Conservation (phyloP, 1,140 invertebrate species). For the Neelides sp. region DNA sequence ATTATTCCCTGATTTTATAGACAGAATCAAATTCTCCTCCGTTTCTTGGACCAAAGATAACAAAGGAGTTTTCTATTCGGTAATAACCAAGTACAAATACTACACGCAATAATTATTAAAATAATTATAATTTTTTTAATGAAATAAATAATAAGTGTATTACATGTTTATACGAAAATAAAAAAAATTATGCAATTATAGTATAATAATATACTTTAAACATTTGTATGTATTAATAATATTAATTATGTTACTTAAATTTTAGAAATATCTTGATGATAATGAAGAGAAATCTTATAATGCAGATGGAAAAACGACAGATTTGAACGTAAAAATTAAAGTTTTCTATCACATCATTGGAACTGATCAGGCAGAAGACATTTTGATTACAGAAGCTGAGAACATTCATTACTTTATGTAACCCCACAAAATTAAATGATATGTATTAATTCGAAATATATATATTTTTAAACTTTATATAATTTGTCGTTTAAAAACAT, state of each 20-base stretch:
- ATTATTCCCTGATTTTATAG: slow-evolving; percentile 73
- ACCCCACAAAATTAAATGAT: background rate
- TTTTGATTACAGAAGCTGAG: slow-evolving; percentile 74
- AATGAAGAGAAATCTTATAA: slow-evolving; percentile 51
- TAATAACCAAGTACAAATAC: slow-evolving; percentile 36
- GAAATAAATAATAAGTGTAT: too few relatives aligned
- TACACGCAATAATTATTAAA: background rate
- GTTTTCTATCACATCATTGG: slow-evolving; percentile 13
- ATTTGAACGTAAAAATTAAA: slow-evolving; percentile 34
- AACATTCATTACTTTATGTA: slow-evolving; percentile 51
- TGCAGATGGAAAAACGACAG: slow-evolving; percentile 79
- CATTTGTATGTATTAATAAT: background rate
- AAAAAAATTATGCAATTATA: too few relatives aligned
- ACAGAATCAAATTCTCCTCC: slow-evolving; percentile 79
- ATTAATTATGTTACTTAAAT: slow-evolving; percentile 10
- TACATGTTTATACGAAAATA: too few relatives aligned
- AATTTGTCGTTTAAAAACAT: background rate
- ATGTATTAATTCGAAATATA: background rate
- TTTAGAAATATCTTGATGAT: slow-evolving; percentile 58
- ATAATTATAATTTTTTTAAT: background rate
- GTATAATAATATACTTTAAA: background rate
- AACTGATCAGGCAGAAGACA: slow-evolving; percentile 43
- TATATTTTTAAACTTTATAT: slow-evolving; percentile 1
- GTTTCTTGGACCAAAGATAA: slow-evolving; percentile 91
- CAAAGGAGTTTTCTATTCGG: slow-evolving; percentile 86